Conservation (phyloP, 2,888 invertebrate genomes). For the Timema cristinae region DNA sequence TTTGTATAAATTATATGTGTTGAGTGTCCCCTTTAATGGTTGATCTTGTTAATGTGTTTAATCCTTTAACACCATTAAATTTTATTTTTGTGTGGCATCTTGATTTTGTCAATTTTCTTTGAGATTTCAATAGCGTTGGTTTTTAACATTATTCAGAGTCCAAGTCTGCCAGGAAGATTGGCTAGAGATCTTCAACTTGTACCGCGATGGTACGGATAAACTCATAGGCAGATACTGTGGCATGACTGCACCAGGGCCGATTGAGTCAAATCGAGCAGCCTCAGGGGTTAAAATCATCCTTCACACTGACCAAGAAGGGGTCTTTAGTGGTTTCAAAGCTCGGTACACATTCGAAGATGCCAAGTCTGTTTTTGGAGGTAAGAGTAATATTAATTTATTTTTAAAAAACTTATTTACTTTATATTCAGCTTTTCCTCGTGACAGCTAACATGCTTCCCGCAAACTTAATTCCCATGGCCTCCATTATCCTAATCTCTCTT, state of each 20-base stretch:
- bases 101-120: no score
- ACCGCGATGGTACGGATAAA: conserved; percentile 74
- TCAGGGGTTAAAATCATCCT: conserved; percentile 83
- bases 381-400: conserved; percentile 19
- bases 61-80: no score
- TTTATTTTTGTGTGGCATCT: no score
- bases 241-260: conserved; percentile 87
- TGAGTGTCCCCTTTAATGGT: no score
- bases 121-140: neutral
- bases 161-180: conserved; percentile 86
- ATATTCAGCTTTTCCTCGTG: no score
- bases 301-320: conserved; percentile 80
- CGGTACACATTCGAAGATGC: conserved; percentile 89
- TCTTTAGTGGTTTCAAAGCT: conserved; percentile 94
- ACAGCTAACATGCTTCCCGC: no score
- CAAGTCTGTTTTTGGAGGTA: conserved; percentile 77
- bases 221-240: conserved; percentile 91
- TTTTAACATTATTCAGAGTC: conserved; percentile 49
- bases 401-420: no score
- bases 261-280: conserved; percentile 86
- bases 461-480: no score
- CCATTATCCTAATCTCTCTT: no score
- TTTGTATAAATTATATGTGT: no score
- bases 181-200: conserved; percentile 90
- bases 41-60: no score